Evolutionary conservation across 92 coral and sea anemone species (phyloP).

Genomic region (Chrysogorgia sp.): DNA sequence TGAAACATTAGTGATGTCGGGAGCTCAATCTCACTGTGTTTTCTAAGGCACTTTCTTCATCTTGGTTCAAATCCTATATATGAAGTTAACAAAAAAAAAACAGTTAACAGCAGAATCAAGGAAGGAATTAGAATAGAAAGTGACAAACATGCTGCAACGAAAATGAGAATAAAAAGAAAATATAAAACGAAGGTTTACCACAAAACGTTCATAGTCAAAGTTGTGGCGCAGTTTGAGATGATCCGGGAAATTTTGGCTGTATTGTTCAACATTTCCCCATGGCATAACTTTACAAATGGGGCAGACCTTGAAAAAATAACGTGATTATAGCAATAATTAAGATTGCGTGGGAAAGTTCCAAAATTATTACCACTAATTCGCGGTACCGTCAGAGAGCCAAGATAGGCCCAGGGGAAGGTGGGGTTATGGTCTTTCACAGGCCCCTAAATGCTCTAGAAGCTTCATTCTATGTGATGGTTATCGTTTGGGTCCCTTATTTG

Average conservation of each 20-base stretch:
- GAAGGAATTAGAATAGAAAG: not conserved
- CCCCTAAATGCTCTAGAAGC: no score
- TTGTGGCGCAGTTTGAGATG: slow-evolving; percentile 82
- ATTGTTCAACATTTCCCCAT: slow-evolving; percentile 84
- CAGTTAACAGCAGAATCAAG: not conserved
- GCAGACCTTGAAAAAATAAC: slow-evolving; percentile 68
- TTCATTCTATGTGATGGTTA: no score
- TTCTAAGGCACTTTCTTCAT: slow-evolving; percentile 22
- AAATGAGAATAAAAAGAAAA: slow-evolving; percentile 9
- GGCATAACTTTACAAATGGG: slow-evolving; percentile 96
- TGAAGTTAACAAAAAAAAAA: not conserved
- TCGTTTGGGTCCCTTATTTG: no score
- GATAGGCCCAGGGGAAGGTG: no score
- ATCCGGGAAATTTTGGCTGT: slow-evolving; percentile 74
- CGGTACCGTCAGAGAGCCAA: no score
- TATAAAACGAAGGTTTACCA: slow-evolving; percentile 66
- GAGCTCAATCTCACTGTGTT: slow-evolving; percentile 17
- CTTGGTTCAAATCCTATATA: slow-evolving; percentile 40
- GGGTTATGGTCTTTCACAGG: no score
- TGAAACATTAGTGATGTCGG: not conserved
- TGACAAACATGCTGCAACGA: not conserved
- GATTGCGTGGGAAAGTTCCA: no score
- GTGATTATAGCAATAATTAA: not conserved
- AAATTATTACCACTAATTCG: no score
- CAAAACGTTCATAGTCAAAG: slow-evolving; percentile 88